phyloP scores from a whole-genome alignment of 2,888 invertebrate species.

The Dryobotodes eremita region DNA sequence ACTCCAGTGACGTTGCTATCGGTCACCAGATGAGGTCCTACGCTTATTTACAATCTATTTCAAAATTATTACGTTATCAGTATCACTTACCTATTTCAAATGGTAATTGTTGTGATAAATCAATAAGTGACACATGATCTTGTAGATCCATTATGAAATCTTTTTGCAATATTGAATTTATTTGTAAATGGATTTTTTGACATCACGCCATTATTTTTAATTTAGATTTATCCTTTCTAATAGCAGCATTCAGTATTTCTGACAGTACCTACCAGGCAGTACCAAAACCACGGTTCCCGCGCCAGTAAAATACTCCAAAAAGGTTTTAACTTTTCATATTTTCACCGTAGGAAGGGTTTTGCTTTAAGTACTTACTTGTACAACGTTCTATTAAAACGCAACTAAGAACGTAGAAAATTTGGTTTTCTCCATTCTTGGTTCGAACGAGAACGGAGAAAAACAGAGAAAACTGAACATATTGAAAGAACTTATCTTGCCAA shows the following conservation, averaged over 20 bases:
- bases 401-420: neutral
- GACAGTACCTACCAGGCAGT: neutral
- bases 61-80: neutral
- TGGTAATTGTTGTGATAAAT: constrained; percentile 83
- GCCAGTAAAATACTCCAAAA: neutral
- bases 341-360: neutral
- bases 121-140: constrained; percentile 80
- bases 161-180: constrained; percentile 35
- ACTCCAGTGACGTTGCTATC: neutral
- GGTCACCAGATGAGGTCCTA: neutral
- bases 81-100: constrained; percentile 84
- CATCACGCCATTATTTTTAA: constrained; percentile 46
- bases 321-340: neutral
- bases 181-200: constrained; percentile 37
- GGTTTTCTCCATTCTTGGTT: no score
- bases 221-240: constrained; percentile 10
- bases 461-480: neutral
- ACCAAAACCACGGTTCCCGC: neutral
- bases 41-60: neutral
- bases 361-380: no score
- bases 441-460: neutral
- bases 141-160: constrained; percentile 71
- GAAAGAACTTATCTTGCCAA: neutral
- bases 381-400: no score
- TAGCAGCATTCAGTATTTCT: constrained; percentile 11